Percentiles rank a stretch among this genome's conserved stretches.
phyloP scores from a whole-genome alignment of 2,888 invertebrate species.

The Aphidius colemani region DNA sequence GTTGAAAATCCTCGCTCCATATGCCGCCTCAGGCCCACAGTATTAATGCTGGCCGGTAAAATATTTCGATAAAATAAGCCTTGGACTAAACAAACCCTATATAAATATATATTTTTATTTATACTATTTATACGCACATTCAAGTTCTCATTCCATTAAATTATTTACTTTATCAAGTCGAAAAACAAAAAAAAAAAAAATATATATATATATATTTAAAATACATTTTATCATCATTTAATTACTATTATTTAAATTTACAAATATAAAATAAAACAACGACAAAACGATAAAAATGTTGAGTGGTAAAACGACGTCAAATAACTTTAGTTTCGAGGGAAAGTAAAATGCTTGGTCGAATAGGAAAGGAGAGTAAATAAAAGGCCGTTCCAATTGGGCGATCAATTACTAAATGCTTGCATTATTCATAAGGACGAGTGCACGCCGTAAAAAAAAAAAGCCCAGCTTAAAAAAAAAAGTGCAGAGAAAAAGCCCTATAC shows the following conservation, averaged over 20 bases:
- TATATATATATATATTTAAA: not conserved
- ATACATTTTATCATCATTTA: not conserved
- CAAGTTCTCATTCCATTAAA: not conserved
- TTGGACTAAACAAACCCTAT: too few relatives aligned
- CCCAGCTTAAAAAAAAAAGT: not conserved
- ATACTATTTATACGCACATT: conserved; percentile 35
- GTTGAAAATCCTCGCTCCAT: not conserved
- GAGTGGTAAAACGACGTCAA: conserved; percentile 54
- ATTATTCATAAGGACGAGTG: conserved; percentile 58
- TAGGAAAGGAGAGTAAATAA: conserved; percentile 58
- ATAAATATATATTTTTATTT: too few relatives aligned
- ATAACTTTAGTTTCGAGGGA: conserved; percentile 47
- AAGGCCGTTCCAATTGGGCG: conserved; percentile 60
- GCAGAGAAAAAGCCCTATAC: not conserved
- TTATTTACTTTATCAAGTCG: not conserved
- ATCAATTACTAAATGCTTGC: conserved; percentile 59
- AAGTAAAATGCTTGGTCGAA: conserved; percentile 41
- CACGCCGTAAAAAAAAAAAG: conserved; percentile 52
- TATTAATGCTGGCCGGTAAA: conserved; percentile 48
- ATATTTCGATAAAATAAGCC: conserved; percentile 54
- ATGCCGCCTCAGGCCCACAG: conserved; percentile 11
- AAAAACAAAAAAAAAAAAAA: not conserved
- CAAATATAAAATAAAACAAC: conserved; percentile 16
- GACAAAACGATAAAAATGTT: conserved; percentile 31
- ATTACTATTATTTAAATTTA: conserved; percentile 13